phyloP scores from a whole-genome alignment of 2,113 vertebrate genomes.

The Tamias sibiricus region DNA sequence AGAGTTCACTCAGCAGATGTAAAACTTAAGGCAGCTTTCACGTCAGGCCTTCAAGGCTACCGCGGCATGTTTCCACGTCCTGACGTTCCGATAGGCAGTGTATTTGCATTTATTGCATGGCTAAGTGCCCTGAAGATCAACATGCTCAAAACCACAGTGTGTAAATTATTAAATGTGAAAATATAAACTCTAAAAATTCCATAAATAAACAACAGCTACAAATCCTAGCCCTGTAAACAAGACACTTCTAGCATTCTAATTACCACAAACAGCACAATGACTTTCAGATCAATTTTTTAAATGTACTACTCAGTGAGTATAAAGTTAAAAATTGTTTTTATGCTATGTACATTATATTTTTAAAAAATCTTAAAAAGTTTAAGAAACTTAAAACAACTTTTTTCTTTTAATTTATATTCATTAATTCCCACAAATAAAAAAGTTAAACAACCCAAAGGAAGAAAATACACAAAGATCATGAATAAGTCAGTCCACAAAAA shows the following conservation, averaged over 20 bases:
- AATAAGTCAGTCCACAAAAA: not conserved
- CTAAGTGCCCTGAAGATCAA: not conserved
- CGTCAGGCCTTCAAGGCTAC: not conserved
- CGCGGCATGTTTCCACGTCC: not conserved
- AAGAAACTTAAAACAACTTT: too few relatives aligned
- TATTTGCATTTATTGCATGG: not conserved
- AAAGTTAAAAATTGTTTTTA: not conserved
- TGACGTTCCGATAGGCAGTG: not conserved
- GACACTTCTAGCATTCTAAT: not conserved
- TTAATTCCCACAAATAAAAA: not conserved
- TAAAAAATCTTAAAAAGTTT: not conserved
- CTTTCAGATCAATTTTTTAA: not conserved
- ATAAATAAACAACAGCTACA: not conserved
- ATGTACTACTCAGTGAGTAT: not conserved
- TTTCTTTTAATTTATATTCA: not conserved
- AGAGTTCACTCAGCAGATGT: not conserved
- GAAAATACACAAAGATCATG: not conserved
- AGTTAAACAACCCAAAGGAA: not conserved
- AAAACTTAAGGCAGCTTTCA: not conserved
- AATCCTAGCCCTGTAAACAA: not conserved
- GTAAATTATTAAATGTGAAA: constrained; percentile 7
- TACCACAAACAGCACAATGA: not conserved
- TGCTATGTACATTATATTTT: not conserved
- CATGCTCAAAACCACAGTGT: not conserved
- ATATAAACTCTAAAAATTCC: not conserved